Base-by-base conservation (phyloP, 2,888 invertebrate genomes). In the Ctena decussata region DNA sequence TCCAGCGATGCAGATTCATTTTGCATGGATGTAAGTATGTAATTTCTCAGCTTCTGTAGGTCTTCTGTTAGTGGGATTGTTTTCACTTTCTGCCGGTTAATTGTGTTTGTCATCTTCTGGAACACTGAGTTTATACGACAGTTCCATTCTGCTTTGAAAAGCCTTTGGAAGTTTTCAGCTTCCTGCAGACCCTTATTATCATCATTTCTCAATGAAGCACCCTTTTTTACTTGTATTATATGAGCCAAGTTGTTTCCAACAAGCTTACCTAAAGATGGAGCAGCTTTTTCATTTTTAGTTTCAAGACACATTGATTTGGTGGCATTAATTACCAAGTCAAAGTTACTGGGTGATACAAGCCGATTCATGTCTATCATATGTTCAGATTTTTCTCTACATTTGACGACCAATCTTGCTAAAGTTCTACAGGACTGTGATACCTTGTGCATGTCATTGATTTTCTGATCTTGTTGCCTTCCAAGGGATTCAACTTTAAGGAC, bases 71-170 rank as follows among this genome's bases (percentile, higher is more conserved):
- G 65, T 18, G 84, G 84, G n/a, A 85, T 80, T 41, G 80, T 77
- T 75, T 85, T 71, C 12, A 85, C 69, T 21, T 74, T 75, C 35
- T n/a, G n/a, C n/a, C n/a, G n/a, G n/a, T n/a, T n/a, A n/a, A n/a
- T n/a, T n/a, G n/a, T n/a, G n/a, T n/a, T 60, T 49, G 37, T 77
- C 49, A 70, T 65, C 46, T 77, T 85, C 70, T 39, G 27, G 39
- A 39, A 85, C 24, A 80, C 49, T 35, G 84, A 32, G 35, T 77
- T 85, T 0, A 85, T 74, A 46, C 82, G 35, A 71, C 80, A 86
- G 65, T 82, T 86, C 86, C 86, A 86, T 73, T 86, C 86, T n/a
- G 82, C 69, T 60, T 72, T 24, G 53, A 77, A 86, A 0, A 86
- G 37, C 65, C 80, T 82, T 35, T 82, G 82, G 44, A 86, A 82